Percentiles rank a stretch among this genome's conserved stretches.
phyloP scores from a whole-genome alignment of 2,113 vertebrate genomes.

The Scartelaos histophorus region DNA sequence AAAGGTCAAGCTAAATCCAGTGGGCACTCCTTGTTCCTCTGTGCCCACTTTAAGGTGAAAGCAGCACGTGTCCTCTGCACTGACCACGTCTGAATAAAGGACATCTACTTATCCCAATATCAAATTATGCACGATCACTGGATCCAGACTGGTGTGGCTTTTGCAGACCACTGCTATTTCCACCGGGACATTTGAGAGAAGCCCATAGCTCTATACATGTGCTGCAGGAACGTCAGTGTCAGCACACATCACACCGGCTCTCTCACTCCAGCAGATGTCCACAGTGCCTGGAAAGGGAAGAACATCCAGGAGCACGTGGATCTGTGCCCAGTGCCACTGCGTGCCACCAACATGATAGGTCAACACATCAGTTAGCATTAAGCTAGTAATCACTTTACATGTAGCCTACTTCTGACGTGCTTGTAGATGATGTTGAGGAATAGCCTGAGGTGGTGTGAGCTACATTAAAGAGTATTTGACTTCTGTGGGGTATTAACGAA shows the following conservation, averaged over 20 bases:
- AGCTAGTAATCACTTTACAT: background rate
- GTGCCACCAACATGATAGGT: background rate
- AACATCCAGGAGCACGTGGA: constrained; percentile 6
- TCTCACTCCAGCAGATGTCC: constrained; percentile 23
- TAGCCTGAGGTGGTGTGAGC: no score
- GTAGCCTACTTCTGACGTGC: background rate
- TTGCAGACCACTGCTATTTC: constrained; percentile 29
- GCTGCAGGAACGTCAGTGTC: constrained; percentile 24
- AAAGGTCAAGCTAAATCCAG: constrained; percentile 69
- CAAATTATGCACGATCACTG: constrained; percentile 54
- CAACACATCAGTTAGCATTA: background rate
- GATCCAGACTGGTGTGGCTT: constrained; percentile 38
- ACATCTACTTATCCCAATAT: constrained; percentile 50
- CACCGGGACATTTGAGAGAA: constrained; percentile 50
- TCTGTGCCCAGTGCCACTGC: constrained; percentile 23
- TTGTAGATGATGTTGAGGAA: no score
- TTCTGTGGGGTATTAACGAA: no score
- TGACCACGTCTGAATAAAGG: constrained; percentile 34
- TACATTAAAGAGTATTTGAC: no score
- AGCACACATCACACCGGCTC: background rate
- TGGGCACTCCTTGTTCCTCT: constrained; percentile 18
- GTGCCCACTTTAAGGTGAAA: constrained; percentile 61
- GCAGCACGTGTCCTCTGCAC: constrained; percentile 43
- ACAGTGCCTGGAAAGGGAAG: constrained; percentile 11
- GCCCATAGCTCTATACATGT: constrained; percentile 8